Conservation (phyloP, 2,797 vertebrate species). For the Ctenosaura bakeri region DNA sequence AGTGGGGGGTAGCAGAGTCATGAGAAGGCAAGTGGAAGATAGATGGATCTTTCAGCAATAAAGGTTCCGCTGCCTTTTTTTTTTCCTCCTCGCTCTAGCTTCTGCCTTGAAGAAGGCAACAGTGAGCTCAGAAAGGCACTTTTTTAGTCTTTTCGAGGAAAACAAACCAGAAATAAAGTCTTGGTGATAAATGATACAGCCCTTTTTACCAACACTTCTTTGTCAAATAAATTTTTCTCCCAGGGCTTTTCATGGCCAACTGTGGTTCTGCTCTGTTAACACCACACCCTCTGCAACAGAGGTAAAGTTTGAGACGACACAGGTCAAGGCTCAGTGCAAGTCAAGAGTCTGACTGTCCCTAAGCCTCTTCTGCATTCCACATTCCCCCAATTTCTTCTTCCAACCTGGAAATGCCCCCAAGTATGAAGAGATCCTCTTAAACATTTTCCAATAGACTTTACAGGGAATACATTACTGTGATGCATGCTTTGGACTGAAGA, state of each 20-base stretch:
- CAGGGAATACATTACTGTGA: constrained; percentile 78
- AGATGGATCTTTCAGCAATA: constrained; percentile 48
- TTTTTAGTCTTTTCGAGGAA: constrained; percentile 69
- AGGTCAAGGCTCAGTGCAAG: constrained; percentile 71
- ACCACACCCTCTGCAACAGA: constrained; percentile 66
- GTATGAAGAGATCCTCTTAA: constrained; percentile 73
- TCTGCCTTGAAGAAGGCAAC: constrained; percentile 54
- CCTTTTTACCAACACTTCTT: constrained; percentile 79
- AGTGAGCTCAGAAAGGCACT: constrained; percentile 49
- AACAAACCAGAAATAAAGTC: constrained; percentile 73
- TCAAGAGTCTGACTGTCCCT: constrained; percentile 68
- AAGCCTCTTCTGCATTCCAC: constrained; percentile 53
- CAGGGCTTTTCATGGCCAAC: constrained; percentile 78
- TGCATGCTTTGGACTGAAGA: constrained; percentile 67
- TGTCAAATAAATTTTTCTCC: constrained; percentile 78
- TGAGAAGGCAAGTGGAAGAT: constrained; percentile 43
- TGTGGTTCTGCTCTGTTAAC: constrained; percentile 70
- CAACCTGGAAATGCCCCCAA: constrained; percentile 67
- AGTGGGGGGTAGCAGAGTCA: not conserved
- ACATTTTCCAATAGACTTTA: constrained; percentile 70
- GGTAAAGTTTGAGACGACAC: constrained; percentile 73
- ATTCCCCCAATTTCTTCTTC: constrained; percentile 54
- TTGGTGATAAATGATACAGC: constrained; percentile 79
- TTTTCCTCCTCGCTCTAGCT: constrained; percentile 59
- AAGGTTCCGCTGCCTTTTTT: constrained; percentile 48